phyloP scores from a whole-genome alignment of 2,888 invertebrate species.

The Plebejus melissa region DNA sequence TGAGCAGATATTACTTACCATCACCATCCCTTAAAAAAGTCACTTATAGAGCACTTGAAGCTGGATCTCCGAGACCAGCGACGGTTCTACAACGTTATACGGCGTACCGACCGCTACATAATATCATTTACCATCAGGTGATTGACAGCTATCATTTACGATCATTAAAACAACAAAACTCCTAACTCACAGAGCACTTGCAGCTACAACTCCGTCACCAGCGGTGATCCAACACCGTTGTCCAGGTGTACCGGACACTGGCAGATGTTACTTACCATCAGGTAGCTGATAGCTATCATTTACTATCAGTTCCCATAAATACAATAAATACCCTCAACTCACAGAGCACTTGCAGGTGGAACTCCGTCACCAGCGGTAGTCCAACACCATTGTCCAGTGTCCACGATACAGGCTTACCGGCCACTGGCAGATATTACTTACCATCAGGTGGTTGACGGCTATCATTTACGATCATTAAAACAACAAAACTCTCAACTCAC shows the following conservation, averaged over 20 bases:
- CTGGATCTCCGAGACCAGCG: no score
- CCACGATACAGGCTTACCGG: slow-evolving; percentile 83
- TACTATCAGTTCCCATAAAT: no score
- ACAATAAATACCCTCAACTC: slow-evolving; percentile 40
- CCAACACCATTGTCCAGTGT: slow-evolving; percentile 85
- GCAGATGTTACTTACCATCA: no score
- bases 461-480: not conserved
- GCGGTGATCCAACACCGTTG: slow-evolving; percentile 77
- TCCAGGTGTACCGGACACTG: slow-evolving; percentile 51
- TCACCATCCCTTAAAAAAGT: no score
- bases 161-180: not conserved
- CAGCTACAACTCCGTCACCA: not conserved
- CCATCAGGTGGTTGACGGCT: not conserved
- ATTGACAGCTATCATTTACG: not conserved
- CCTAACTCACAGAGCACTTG: slow-evolving; percentile 74
- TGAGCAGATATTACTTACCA: no score
- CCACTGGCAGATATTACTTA: slow-evolving; percentile 59
- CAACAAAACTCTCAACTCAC: slow-evolving; percentile 66
- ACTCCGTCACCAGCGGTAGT: slow-evolving; percentile 81
- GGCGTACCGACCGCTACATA: no score
- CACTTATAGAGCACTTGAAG: no score
- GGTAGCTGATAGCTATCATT: no score
- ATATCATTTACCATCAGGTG: no score
- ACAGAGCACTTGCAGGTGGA: slow-evolving; percentile 83
- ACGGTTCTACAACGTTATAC: no score